These are phyloP conservation scores for Aselliscus stoliczkanus DNA, from an alignment of 2,797 vertebrate species.

Conservation along the genomic window DNA sequence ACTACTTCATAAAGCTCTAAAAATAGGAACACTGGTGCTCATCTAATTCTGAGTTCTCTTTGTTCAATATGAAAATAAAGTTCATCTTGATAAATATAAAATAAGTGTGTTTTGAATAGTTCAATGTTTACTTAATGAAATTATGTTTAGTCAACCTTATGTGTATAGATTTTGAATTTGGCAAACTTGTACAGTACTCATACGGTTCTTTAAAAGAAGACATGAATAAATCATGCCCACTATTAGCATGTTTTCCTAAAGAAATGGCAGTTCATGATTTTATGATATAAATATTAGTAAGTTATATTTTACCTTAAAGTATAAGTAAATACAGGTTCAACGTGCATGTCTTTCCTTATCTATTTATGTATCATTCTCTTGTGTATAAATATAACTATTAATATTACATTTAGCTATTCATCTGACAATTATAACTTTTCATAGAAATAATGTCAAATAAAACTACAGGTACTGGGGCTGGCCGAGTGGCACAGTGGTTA, in stretches of 20 bases:
- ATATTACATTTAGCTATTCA: neutral
- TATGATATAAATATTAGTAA: neutral
- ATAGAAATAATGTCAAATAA: neutral
- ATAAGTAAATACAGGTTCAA: neutral
- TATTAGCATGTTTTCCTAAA: neutral
- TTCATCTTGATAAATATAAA: neutral
- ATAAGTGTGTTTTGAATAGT: neutral
- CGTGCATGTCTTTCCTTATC: neutral
- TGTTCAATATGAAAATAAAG: slow-evolving; percentile 20
- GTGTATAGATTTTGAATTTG: neutral
- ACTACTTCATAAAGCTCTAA: neutral
- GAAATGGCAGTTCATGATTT: neutral
- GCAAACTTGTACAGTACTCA: neutral
- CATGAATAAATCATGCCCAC: neutral
- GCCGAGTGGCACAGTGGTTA: too few relatives aligned
- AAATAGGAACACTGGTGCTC: neutral
- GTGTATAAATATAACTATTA: neutral
- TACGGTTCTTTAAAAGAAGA: neutral
- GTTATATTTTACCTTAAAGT: neutral
- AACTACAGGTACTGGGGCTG: neutral
- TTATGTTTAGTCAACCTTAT: neutral
- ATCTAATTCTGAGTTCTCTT: neutral
- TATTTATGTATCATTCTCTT: neutral
- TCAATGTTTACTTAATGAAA: neutral
- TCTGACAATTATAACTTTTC: neutral